These are phyloP conservation scores for Megaceryle maxima DNA, from an alignment of 2,113 vertebrate genomes.

Conservation along the genomic window DNA sequence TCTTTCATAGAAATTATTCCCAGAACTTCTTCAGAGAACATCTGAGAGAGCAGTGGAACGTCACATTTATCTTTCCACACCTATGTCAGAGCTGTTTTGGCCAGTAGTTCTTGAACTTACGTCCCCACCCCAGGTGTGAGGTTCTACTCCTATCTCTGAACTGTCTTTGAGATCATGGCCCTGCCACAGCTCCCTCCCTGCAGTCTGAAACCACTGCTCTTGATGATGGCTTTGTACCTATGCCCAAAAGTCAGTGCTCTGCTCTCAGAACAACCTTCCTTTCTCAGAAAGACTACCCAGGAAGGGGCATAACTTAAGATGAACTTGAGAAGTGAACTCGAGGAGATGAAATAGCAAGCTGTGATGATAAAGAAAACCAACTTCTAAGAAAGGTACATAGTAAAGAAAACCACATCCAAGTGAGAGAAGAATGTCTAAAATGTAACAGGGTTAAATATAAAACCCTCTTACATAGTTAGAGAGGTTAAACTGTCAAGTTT, in stretches of 20 bases:
- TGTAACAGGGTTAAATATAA: neutral
- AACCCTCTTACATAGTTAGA: neutral
- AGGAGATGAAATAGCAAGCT: neutral
- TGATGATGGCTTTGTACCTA: neutral
- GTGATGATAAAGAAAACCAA: neutral
- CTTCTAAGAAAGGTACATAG: neutral
- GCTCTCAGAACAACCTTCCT: neutral
- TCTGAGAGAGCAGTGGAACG: constrained; percentile 46
- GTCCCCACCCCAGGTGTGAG: neutral
- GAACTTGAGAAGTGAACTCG: neutral
- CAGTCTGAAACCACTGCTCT: neutral
- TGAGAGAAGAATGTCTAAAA: neutral
- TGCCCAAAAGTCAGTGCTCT: neutral
- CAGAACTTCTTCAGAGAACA: constrained; percentile 51
- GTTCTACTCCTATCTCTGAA: neutral
- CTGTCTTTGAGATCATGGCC: neutral
- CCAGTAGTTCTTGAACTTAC: neutral
- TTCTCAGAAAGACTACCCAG: neutral
- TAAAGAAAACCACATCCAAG: neutral
- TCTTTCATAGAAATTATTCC: constrained; percentile 54
- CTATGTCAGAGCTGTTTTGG: neutral
- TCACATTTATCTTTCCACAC: constrained; percentile 22
- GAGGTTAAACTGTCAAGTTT: neutral
- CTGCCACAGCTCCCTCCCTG: neutral
- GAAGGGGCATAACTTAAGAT: neutral